A percentile compares a stretch with the other conserved stretches of the same genome.
These are phyloP conservation scores for Hedychridium roseum DNA, from an alignment of 2,888 invertebrate genomes.

Conservation along the genomic window DNA sequence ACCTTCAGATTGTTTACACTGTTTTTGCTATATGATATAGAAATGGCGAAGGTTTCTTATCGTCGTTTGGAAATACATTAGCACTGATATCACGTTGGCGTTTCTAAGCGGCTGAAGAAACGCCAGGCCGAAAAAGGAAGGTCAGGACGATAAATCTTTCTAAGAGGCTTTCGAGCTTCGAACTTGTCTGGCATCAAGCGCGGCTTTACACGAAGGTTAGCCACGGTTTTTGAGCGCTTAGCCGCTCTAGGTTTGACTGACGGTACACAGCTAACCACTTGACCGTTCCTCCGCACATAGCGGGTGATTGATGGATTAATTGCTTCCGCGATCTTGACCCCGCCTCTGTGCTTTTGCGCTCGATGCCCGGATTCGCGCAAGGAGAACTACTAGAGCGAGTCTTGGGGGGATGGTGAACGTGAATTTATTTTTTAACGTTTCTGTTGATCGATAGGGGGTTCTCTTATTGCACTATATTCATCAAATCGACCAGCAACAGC, in stretches of 20 bases:
- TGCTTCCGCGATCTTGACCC: slow-evolving; percentile 38
- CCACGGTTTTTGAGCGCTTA: slow-evolving; percentile 58
- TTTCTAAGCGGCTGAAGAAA: too few species aligned
- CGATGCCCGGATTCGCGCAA: slow-evolving; percentile 13
- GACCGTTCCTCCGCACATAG: slow-evolving; percentile 52
- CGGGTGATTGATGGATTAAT: slow-evolving; percentile 61
- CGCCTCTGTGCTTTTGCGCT: slow-evolving; percentile 15
- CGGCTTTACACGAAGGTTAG: slow-evolving; percentile 59
- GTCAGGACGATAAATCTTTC: slow-evolving; percentile 52
- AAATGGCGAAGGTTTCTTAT: too few species aligned
- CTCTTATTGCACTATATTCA: too few species aligned
- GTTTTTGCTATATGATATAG: too few species aligned
- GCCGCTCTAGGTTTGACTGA: slow-evolving; percentile 57
- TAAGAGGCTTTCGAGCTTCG: slow-evolving; percentile 47
- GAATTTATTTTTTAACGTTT: too few species aligned
- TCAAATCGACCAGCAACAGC: too few species aligned
- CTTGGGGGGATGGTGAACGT: too few species aligned
- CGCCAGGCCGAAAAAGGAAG: slow-evolving; percentile 29
- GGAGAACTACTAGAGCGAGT: too few species aligned
- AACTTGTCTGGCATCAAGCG: slow-evolving; percentile 43
- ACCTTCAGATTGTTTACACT: too few species aligned
- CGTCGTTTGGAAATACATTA: too few species aligned
- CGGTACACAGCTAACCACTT: slow-evolving; percentile 63
- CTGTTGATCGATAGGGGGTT: too few species aligned
- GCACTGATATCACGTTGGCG: too few species aligned